A percentile compares a stretch with the other conserved stretches of the same genome.
phyloP scores from a whole-genome alignment of 92 coral and sea anemone genomes.

The Anthopleura xanthogrammica region DNA sequence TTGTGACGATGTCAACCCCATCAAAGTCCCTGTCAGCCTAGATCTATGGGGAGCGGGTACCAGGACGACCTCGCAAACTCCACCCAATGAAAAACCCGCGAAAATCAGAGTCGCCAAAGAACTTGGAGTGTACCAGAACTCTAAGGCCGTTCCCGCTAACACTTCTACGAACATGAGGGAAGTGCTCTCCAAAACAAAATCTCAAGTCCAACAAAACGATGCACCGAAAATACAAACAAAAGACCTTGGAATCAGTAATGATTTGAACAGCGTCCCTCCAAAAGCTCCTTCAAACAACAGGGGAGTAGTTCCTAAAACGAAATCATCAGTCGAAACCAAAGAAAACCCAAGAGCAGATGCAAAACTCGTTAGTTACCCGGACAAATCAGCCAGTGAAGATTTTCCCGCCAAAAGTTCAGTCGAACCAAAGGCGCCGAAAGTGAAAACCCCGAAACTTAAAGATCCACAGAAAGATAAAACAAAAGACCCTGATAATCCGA shows the following conservation, averaged over 20 bases:
- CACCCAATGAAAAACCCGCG: background rate
- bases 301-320: background rate
- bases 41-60: background rate
- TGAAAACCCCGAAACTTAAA: background rate
- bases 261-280: background rate
- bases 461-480: background rate
- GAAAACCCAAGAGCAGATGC: background rate
- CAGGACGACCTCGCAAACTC: background rate
- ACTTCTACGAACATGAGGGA: too few relatives aligned
- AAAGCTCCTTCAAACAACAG: background rate
- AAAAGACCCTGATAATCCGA: background rate
- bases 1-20: conserved; percentile 12
- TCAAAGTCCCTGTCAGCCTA: background rate
- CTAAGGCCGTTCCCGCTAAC: background rate
- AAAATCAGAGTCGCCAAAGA: background rate
- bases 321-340: background rate
- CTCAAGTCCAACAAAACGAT: background rate
- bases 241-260: background rate
- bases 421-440: background rate
- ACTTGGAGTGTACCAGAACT: background rate
- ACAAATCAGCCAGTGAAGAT: background rate
- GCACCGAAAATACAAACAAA: background rate
- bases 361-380: background rate
- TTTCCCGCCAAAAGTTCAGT: background rate
- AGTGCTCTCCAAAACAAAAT: background rate